Conservation (phyloP, 2,113 vertebrate species). For the Desmodus rotundus region DNA sequence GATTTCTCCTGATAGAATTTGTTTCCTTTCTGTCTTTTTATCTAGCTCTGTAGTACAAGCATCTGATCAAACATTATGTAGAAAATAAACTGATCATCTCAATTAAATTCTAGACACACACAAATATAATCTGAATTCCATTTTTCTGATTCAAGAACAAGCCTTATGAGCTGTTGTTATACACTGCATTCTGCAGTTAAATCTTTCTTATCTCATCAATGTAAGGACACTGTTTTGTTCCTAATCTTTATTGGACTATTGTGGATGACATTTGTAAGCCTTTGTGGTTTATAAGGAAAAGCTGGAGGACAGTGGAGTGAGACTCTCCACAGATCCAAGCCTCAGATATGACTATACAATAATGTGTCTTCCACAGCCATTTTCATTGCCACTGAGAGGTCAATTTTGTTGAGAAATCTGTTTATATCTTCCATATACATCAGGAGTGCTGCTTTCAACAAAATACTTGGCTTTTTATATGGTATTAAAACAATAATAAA, state of each 20-base stretch:
- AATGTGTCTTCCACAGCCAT: conserved; percentile 38
- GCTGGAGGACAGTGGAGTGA: conserved; percentile 20
- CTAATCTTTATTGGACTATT: conserved; percentile 58
- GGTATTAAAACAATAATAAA: conserved; percentile 43
- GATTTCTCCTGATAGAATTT: conserved; percentile 62
- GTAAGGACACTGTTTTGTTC: conserved; percentile 49
- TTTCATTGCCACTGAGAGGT: conserved; percentile 69
- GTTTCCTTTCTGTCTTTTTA: conserved; percentile 50
- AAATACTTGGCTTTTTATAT: not conserved
- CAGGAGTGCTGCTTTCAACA: conserved; percentile 35
- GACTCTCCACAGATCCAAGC: conserved; percentile 56
- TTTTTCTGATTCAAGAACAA: conserved; percentile 46
- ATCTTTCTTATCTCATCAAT: conserved; percentile 69
- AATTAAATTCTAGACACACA: conserved; percentile 47
- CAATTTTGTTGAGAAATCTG: conserved; percentile 66
- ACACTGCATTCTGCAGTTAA: conserved; percentile 36
- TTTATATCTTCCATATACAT: conserved; percentile 47
- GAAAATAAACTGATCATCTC: conserved; percentile 68
- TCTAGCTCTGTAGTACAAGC: conserved; percentile 1
- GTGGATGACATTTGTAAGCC: conserved; percentile 52
- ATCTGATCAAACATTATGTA: conserved; percentile 51
- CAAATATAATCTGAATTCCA: conserved; percentile 46
- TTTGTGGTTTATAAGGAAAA: conserved; percentile 49
- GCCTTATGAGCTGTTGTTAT: conserved; percentile 48
- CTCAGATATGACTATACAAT: conserved; percentile 38